Evolutionary conservation across 2,888 invertebrate species (phyloP).

Genomic region (Acanthacorydalis orientalis): DNA sequence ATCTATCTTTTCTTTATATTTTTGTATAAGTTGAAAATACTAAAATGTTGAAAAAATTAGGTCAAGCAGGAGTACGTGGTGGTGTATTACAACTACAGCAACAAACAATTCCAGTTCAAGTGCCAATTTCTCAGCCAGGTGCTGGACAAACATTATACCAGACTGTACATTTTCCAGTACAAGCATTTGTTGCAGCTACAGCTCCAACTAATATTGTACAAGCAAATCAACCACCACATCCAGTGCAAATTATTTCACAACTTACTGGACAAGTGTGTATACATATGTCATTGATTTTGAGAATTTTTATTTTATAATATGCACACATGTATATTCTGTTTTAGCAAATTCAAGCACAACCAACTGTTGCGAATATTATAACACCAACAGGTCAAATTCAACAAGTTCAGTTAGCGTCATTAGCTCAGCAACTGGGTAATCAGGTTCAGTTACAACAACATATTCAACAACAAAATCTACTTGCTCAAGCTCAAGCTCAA

Average conservation of each 20-base stretch:
- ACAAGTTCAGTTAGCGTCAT: conserved; percentile 67
- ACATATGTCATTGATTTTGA: not conserved
- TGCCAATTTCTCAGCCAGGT: conserved; percentile 60
- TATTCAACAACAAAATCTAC: conserved; percentile 14
- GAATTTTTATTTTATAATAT: not conserved
- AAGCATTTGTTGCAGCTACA: conserved; percentile 47
- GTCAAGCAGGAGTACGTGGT: conserved; percentile 20
- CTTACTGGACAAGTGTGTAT: conserved; percentile 42
- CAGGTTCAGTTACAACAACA: conserved; percentile 20
- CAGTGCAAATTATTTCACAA: conserved; percentile 69
- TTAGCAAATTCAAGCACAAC: conserved; percentile 33
- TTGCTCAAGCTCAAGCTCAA: not conserved
- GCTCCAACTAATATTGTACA: conserved; percentile 39
- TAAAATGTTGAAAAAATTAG: not conserved
- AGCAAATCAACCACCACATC: conserved; percentile 26
- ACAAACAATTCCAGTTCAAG: conserved; percentile 77
- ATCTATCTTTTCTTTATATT: no score
- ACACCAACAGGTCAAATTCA: conserved; percentile 80
- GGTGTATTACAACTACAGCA: conserved; percentile 46
- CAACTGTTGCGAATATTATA: conserved; percentile 59
- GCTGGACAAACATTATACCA: conserved; percentile 92
- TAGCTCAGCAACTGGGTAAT: conserved; percentile 29
- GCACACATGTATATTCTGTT: not conserved
- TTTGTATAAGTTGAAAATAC: no score
- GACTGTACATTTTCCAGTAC: conserved; percentile 86